A percentile compares a stretch with the other conserved stretches of the same genome.
These are phyloP conservation scores for Sebastes taczanowskii DNA, from an alignment of 2,797 vertebrate species.

Conservation along the genomic window DNA sequence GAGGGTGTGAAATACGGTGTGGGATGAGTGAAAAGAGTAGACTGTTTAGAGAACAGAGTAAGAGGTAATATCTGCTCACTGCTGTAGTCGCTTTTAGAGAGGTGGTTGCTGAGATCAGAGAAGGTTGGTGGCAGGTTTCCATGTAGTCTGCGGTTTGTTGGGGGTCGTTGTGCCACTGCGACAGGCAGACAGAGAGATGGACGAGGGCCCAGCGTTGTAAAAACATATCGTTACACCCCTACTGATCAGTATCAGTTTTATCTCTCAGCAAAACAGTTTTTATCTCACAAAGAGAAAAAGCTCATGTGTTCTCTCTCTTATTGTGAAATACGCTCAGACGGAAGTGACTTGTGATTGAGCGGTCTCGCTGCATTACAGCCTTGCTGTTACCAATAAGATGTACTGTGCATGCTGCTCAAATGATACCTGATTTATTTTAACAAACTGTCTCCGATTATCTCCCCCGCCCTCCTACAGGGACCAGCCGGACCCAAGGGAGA, in stretches of 20 bases:
- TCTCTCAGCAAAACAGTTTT: constrained; percentile 27
- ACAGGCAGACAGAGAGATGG: neutral
- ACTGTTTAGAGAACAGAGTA: constrained; percentile 2
- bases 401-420: constrained; percentile 24
- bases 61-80: constrained; percentile 4
- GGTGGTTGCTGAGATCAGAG: constrained; percentile 5
- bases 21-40: neutral
- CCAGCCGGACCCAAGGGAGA: constrained; percentile 90
- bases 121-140: constrained; percentile 1
- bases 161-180: constrained; percentile 27
- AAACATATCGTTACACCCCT: too few relatives aligned
- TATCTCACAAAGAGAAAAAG: constrained; percentile 26
- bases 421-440: constrained; percentile 53
- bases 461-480: constrained; percentile 79
- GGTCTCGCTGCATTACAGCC: constrained; percentile 19
- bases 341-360: constrained; percentile 32
- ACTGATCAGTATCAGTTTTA: constrained; percentile 16
- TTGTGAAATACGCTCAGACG: constrained; percentile 21
- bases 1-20: neutral
- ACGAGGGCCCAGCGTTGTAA: neutral
- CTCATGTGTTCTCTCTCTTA: constrained; percentile 6
- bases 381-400: constrained; percentile 14
- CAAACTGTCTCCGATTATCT: constrained; percentile 70
- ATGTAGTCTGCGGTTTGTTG: constrained; percentile 15
- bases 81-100: constrained; percentile 11